Conservation (phyloP, 2,888 invertebrate genomes). For the Pristionchus mayeri region DNA sequence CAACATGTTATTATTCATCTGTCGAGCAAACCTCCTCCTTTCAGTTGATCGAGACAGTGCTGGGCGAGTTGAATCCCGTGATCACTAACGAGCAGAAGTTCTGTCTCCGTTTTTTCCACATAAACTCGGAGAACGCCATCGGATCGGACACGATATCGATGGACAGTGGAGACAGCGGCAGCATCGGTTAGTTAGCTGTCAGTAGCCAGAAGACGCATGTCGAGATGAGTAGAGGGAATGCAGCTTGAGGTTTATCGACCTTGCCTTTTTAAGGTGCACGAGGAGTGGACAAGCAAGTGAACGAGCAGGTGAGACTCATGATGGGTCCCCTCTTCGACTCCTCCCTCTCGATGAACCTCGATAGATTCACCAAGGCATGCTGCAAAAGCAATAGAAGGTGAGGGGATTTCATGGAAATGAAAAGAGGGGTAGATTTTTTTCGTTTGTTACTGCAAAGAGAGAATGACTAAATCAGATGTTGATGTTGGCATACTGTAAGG, state of each 20-base stretch:
- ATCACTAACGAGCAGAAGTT: constrained; percentile 96
- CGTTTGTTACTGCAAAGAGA: too few species aligned
- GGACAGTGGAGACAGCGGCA: constrained; percentile 65
- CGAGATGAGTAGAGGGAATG: too few species aligned
- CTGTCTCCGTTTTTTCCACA: constrained; percentile 91
- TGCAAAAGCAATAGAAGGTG: constrained; percentile 77
- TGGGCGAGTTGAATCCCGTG: constrained; percentile 90
- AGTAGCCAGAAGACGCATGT: neutral
- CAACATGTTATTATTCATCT: too few species aligned
- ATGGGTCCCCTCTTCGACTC: constrained; percentile 91
- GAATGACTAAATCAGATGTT: too few species aligned
- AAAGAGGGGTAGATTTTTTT: too few species aligned
- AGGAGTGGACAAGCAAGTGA: constrained; percentile 75
- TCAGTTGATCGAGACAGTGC: constrained; percentile 86
- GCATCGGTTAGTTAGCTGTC: constrained; percentile 46
- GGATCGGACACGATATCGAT: constrained; percentile 66
- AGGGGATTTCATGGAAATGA: neutral
- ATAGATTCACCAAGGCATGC: constrained; percentile 88
- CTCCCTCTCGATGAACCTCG: constrained; percentile 88
- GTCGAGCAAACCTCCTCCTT: neutral
- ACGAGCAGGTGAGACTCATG: constrained; percentile 80
- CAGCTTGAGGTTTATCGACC: neutral
- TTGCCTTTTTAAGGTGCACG: constrained; percentile 54
- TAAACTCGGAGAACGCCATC: constrained; percentile 80
- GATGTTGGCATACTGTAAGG: too few species aligned